Conservation (phyloP, 2,797 vertebrate species). For the Protosalanx chinensis region DNA sequence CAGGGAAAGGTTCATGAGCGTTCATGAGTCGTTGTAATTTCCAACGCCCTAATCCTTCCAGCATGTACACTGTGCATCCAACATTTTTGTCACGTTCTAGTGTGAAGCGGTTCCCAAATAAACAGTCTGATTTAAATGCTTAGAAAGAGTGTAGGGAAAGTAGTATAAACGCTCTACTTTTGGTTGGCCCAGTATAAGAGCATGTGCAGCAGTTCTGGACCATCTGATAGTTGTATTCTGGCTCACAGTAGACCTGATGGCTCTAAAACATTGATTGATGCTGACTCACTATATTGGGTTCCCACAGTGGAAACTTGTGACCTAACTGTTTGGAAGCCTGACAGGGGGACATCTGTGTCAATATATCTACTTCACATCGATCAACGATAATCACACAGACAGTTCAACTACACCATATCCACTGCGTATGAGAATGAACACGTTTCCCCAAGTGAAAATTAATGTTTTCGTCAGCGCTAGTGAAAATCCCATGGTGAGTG, state of each 20-base stretch:
- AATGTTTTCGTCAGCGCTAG: too few relatives aligned
- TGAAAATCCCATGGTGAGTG: too few relatives aligned
- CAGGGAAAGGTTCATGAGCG: background rate
- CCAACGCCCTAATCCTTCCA: too few relatives aligned
- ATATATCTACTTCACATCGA: conserved; percentile 40
- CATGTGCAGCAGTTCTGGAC: conserved; percentile 41
- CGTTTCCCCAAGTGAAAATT: background rate
- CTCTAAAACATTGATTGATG: conserved; percentile 51
- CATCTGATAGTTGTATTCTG: conserved; percentile 40
- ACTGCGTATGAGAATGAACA: background rate
- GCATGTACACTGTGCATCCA: conserved; percentile 1
- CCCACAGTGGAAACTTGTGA: conserved; percentile 53
- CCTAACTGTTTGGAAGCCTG: background rate
- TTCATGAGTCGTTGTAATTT: background rate
- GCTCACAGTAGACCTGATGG: conserved; percentile 40
- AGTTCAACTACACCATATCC: too few relatives aligned
- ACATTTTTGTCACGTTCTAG: conserved; percentile 40
- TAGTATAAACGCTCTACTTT: conserved; percentile 13
- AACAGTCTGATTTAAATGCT: conserved; percentile 36
- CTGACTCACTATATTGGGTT: conserved; percentile 52
- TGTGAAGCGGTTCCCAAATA: conserved; percentile 37
- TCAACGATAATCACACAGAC: conserved; percentile 18
- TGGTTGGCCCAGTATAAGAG: conserved; percentile 44
- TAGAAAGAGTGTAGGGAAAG: conserved; percentile 19
- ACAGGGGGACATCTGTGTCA: conserved; percentile 27